These are phyloP conservation scores for Apamea sordens DNA, from an alignment of 2,888 invertebrate species.

Conservation along the genomic window DNA sequence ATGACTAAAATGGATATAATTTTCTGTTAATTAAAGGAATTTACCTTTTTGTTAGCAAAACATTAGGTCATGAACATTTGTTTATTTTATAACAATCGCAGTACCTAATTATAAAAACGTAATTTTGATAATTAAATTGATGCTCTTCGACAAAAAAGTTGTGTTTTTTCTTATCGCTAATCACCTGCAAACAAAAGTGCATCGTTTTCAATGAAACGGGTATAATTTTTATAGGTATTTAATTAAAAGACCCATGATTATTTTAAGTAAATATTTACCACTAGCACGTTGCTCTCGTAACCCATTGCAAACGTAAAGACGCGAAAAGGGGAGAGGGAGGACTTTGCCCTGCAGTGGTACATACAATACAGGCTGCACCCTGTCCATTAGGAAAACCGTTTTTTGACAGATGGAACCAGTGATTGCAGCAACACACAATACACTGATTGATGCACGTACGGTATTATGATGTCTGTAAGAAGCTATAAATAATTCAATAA, in stretches of 20 bases:
- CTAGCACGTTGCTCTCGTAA: background rate
- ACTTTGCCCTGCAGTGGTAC: no score
- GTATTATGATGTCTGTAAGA: no score
- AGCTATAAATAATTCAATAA: no score
- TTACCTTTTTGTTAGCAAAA: background rate
- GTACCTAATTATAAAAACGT: background rate
- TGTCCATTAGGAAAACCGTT: no score
- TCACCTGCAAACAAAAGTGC: background rate
- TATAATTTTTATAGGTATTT: background rate
- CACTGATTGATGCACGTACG: no score
- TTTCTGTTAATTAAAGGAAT: background rate
- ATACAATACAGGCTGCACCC: no score
- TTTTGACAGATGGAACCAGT: no score
- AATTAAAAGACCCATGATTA: no score
- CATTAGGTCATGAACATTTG: background rate
- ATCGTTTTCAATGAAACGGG: background rate
- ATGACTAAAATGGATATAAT: background rate
- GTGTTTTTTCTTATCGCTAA: background rate
- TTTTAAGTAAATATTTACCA: background rate
- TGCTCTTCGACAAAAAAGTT: background rate
- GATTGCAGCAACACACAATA: no score
- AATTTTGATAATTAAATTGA: background rate
- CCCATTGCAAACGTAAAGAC: background rate
- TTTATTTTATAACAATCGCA: background rate
- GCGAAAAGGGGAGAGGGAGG: background rate